Percentiles rank a stretch among this genome's conserved stretches.
Evolutionary conservation across 2,797 vertebrate genomes (phyloP).

Genomic region (Tympanoctomys barrerae): DNA sequence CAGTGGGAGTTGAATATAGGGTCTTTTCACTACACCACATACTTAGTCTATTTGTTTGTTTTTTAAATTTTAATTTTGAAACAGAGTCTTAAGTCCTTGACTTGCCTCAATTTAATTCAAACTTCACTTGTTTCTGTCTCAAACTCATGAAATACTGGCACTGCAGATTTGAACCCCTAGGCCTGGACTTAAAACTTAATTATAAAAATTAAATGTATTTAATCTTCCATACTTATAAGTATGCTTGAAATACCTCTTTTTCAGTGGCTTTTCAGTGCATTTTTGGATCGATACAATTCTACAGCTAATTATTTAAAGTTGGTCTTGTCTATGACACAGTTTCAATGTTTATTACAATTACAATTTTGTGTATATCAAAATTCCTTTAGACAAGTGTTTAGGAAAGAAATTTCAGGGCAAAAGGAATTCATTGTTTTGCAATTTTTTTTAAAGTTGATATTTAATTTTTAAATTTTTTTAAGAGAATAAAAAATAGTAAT

Average conservation of each 20-base stretch:
- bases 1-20: neutral
- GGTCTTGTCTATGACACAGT: neutral
- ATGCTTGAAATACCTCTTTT: neutral
- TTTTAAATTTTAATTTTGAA: neutral
- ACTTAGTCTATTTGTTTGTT: neutral
- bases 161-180: neutral
- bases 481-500: no score
- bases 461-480: no score
- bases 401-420: neutral
- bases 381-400: neutral
- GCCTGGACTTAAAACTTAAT: neutral
- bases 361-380: neutral
- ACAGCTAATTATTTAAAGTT: neutral
- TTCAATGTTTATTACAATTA: neutral
- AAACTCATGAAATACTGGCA: neutral
- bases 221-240: neutral
- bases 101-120: neutral
- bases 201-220: neutral
- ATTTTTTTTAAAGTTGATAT: no score
- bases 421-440: neutral
- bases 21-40: neutral
- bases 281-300: neutral
- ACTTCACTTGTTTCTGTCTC: neutral
- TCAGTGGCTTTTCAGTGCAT: neutral
- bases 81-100: neutral